Conservation (phyloP, 2,113 vertebrate species). For the Clupea harengus region DNA sequence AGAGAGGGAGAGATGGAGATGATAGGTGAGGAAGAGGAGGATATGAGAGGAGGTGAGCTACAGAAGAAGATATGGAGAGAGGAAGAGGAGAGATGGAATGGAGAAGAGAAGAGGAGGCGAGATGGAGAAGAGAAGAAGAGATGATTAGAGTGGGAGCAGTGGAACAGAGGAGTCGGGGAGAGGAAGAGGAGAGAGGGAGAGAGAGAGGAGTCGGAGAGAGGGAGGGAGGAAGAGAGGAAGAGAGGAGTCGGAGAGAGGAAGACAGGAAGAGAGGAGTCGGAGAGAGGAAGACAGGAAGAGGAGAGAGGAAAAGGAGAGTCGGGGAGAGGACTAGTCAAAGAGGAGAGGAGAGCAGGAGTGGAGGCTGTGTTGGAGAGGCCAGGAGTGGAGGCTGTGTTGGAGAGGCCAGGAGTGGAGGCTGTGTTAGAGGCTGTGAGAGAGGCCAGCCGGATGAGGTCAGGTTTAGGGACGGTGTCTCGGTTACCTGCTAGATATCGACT, state of each 20-base stretch:
- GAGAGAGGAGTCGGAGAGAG: too few relatives aligned
- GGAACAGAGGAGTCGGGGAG: neutral
- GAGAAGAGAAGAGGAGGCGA: too few relatives aligned
- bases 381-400: neutral
- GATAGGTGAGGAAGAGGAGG: slow-evolving; percentile 39
- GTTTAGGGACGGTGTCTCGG: neutral
- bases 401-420: neutral
- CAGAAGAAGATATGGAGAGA: too few relatives aligned
- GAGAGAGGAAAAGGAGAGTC: neutral
- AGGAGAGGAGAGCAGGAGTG: neutral
- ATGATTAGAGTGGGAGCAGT: too few relatives aligned
- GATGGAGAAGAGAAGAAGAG: too few relatives aligned
- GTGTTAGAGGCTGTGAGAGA: neutral
- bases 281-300: neutral
- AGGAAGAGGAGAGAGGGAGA: too few relatives aligned
- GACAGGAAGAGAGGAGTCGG: too few relatives aligned
- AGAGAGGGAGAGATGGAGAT: slow-evolving; percentile 49
- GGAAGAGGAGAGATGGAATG: slow-evolving; percentile 36
- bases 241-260: too few relatives aligned
- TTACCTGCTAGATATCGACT: slow-evolving; percentile 16
- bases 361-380: neutral
- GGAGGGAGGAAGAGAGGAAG: too few relatives aligned
- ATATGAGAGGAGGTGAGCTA: too few relatives aligned
- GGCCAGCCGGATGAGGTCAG: slow-evolving; percentile 14
- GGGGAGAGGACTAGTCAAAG: too few relatives aligned